Base-by-base conservation (phyloP, 2,888 invertebrate genomes). In the Tachina grossa region DNA sequence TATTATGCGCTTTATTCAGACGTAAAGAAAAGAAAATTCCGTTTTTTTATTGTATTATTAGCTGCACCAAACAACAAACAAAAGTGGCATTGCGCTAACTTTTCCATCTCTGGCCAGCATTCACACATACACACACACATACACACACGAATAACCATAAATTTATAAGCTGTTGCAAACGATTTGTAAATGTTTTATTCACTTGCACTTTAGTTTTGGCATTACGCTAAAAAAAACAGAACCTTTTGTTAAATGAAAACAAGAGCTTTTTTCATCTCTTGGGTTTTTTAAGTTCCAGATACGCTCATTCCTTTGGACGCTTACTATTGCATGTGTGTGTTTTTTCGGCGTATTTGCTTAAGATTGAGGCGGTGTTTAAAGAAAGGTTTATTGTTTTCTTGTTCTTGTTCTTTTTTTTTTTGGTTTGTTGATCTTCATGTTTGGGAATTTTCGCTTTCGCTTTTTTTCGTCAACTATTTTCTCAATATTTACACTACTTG, bases 111-210 rank as follows among this genome's bases (percentile, higher is more conserved):
- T 49, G 49, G n/a, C 39, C 22, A 51, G 14, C 19, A 51, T 45
- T 16, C 19, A 53, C 1, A 31, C 16, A 47, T 13, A 41, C 22
- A 19, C 6, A 69, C 14, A 53, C 45, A 55, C 31, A 14, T n/a
- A n/a, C n/a, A n/a, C n/a, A n/a, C n/a, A n/a, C n/a, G 9, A 9
- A 13, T 43, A 31, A 2, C 53, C n/a, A 71, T 51, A 63, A 63
- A 71, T 69, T 69, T 45, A 71, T 55, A 79, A 79, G 69, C 79
- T 79, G 75, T 80, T 82, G 83, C 68, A 85, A 87, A 85, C 87
- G 77, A 85, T 80, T 87, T 84, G 85, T 85, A 77, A 82, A 82
- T 84, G 75, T 75, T 78, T 81, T 85, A 82, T 82, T 82, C 85
- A 75, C 55, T 78, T 82, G 85, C 75, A 85, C 74, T 77, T 81